phyloP scores from a whole-genome alignment of 92 coral and sea anemone species.

The Paramuricea clavata region DNA sequence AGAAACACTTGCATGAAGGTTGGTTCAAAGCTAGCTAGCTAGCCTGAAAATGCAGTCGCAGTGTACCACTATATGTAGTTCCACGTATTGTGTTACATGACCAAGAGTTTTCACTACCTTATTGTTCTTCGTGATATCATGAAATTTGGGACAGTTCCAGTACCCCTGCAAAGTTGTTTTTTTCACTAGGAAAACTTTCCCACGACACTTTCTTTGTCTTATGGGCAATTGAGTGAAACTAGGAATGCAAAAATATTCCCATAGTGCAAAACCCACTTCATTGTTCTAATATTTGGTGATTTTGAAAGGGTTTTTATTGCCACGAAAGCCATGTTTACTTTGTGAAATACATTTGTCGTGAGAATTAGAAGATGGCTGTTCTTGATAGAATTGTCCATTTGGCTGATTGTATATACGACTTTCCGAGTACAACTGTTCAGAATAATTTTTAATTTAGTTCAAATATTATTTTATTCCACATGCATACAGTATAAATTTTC shows the following conservation, averaged over 20 bases:
- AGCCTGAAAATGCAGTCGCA: neutral
- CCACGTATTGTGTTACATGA: neutral
- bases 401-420: too few relatives aligned
- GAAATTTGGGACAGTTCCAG: neutral
- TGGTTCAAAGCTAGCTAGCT: neutral
- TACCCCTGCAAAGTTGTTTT: neutral
- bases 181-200: neutral
- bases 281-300: neutral
- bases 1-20: neutral
- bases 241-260: slow-evolving; percentile 15
- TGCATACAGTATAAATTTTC: too few relatives aligned
- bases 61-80: neutral
- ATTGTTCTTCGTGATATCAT: neutral
- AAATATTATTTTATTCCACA: too few relatives aligned
- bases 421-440: too few relatives aligned
- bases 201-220: slow-evolving; percentile 16
- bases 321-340: too few relatives aligned
- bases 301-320: too few relatives aligned
- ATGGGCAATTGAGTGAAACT: slow-evolving; percentile 16
- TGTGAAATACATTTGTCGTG: neutral
- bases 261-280: neutral
- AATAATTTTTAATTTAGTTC: too few relatives aligned
- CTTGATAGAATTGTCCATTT: neutral
- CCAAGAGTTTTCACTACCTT: neutral
- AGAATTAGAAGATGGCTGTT: neutral